phyloP scores from a whole-genome alignment of 2,888 invertebrate species.

The Pheosia tremula region DNA sequence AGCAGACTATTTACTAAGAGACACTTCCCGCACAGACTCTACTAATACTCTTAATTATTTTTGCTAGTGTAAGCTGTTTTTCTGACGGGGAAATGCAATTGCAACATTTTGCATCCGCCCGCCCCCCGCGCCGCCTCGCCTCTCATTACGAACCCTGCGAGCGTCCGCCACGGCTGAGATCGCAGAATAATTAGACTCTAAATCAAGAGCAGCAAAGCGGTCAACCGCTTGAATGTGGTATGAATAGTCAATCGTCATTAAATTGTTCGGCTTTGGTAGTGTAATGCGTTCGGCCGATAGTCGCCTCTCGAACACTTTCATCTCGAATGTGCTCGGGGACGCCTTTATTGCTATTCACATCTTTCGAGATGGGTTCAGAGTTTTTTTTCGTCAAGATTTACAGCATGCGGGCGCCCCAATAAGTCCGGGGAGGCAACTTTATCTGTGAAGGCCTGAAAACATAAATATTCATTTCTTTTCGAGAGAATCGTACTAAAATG shows the following conservation, averaged over 20 bases:
- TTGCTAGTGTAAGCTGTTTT: slow-evolving; percentile 83
- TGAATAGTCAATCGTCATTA: slow-evolving; percentile 84
- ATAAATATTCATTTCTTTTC: slow-evolving; percentile 39
- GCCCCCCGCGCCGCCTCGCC: slow-evolving; percentile 44
- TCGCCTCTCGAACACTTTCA: slow-evolving; percentile 38
- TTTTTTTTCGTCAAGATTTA: slow-evolving; percentile 27
- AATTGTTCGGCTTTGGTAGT: slow-evolving; percentile 82
- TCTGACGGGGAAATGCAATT: slow-evolving; percentile 80
- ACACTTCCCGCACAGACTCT: slow-evolving; percentile 74
- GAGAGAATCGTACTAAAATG: slow-evolving; percentile 34
- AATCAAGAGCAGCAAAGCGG: slow-evolving; percentile 81
- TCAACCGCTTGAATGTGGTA: slow-evolving; percentile 80
- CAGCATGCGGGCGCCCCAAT: slow-evolving; percentile 17
- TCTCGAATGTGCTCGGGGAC: slow-evolving; percentile 25
- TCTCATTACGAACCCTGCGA: slow-evolving; percentile 75
- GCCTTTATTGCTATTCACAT: slow-evolving; percentile 33
- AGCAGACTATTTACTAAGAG: slow-evolving; percentile 80
- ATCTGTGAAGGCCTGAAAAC: slow-evolving; percentile 29
- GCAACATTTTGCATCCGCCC: slow-evolving; percentile 79
- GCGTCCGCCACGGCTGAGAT: slow-evolving; percentile 76
- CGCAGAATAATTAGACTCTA: slow-evolving; percentile 82
- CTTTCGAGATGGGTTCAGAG: slow-evolving; percentile 32
- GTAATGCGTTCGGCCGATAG: slow-evolving; percentile 66
- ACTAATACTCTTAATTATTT: slow-evolving; percentile 84
- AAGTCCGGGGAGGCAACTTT: slow-evolving; percentile 32